phyloP scores from a whole-genome alignment of 2,888 invertebrate genomes.

The Tuberolachnus salignus region DNA sequence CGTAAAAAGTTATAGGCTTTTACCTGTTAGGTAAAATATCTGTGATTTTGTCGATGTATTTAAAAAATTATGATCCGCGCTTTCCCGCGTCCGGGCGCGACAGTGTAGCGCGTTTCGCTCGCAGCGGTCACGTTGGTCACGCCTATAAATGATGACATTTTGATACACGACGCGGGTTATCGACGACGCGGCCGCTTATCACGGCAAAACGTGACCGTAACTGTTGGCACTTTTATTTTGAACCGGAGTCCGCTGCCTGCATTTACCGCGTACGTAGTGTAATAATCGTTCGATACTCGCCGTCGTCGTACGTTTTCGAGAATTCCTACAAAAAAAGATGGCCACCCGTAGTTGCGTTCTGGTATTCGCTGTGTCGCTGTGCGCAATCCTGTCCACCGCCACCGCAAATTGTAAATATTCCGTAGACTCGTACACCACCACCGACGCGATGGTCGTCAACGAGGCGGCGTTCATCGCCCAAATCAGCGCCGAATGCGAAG shows the following conservation, averaged over 20 bases:
- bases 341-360: neutral
- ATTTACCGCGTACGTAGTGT: neutral
- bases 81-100: neutral
- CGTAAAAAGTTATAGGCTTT: no score
- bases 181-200: constrained; percentile 37
- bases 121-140: constrained; percentile 25
- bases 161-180: constrained; percentile 4
- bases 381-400: constrained; percentile 61
- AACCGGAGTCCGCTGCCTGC: no score
- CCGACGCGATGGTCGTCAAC: constrained; percentile 89
- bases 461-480: constrained; percentile 90
- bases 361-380: constrained; percentile 23
- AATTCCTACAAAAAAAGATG: neutral
- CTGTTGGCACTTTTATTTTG: constrained; percentile 36
- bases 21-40: no score
- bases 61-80: neutral
- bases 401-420: constrained; percentile 65
- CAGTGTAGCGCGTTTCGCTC: neutral
- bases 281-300: neutral
- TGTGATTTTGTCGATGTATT: no score
- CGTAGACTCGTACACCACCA: constrained; percentile 77
- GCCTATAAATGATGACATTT: constrained; percentile 27
- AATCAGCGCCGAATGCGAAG: constrained; percentile 81
- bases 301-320: neutral
- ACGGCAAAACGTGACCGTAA: neutral